Percentiles rank a stretch among this genome's conserved stretches.
Evolutionary conservation across 2,797 vertebrate genomes (phyloP).

Genomic region (Microchirus variegatus): DNA sequence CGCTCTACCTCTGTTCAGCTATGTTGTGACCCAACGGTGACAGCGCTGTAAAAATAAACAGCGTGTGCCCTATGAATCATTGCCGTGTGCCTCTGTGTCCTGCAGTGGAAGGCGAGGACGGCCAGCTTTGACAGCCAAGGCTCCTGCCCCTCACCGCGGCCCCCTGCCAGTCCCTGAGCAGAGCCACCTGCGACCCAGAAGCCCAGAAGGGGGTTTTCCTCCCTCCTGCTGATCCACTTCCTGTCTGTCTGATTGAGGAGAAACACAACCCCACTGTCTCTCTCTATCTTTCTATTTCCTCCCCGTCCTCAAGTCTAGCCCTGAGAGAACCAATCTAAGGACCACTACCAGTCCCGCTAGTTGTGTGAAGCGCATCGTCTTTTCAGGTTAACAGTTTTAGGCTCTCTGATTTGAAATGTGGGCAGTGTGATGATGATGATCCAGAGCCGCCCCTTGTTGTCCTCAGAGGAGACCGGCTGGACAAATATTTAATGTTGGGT

Average conservation of each 20-base stretch:
- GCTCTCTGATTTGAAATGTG: conserved; percentile 41
- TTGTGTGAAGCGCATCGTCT: conserved; percentile 50
- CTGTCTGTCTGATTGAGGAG: conserved; percentile 77
- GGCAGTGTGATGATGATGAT: conserved; percentile 28
- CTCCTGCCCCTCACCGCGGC: conserved; percentile 93
- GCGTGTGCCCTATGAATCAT: conserved; percentile 43
- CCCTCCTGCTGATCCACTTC: conserved; percentile 72
- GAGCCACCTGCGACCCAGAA: conserved; percentile 75
- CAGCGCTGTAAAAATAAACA: not conserved
- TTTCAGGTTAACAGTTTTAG: conserved; percentile 41
- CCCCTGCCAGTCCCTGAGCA: conserved; percentile 90
- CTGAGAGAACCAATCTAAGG: conserved; percentile 63
- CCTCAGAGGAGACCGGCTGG: conserved; percentile 32
- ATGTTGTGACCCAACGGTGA: not conserved
- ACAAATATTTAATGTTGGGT: conserved; percentile 35
- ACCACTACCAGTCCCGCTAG: conserved; percentile 55
- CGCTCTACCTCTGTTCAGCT: not conserved
- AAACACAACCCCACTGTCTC: conserved; percentile 66
- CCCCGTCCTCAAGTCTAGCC: conserved; percentile 46
- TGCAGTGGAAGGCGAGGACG: conserved; percentile 94
- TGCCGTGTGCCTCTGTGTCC: conserved; percentile 47
- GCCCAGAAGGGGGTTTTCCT: conserved; percentile 62
- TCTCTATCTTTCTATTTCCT: conserved; percentile 34
- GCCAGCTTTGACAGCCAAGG: conserved; percentile 98
- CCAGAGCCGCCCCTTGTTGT: conserved; percentile 19